Evolutionary conservation across 2,888 invertebrate species (phyloP).

Genomic region (Ptychoptera contaminata): DNA sequence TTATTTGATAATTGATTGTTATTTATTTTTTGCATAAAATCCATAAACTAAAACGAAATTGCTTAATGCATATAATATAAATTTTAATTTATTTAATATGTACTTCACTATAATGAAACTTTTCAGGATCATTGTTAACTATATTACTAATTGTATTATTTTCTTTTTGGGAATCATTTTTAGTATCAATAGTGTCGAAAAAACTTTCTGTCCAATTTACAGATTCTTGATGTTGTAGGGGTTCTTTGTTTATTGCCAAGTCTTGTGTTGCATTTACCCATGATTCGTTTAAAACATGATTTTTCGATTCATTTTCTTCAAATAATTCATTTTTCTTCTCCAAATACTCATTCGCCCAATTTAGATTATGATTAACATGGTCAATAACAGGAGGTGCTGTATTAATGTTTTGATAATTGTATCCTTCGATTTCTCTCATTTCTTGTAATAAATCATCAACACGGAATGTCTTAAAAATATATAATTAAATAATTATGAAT

Average conservation of each 20-base stretch:
- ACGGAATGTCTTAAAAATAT: constrained; percentile 53
- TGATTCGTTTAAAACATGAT: constrained; percentile 17
- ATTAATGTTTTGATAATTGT: constrained; percentile 14
- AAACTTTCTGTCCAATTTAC: background rate
- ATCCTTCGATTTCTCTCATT: constrained; percentile 52
- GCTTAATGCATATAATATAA: too few relatives aligned
- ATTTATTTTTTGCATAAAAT: constrained; percentile 23
- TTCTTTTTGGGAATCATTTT: background rate
- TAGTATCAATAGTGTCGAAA: background rate
- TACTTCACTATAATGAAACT: background rate
- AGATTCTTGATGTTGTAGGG: constrained; percentile 15
- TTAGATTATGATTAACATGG: constrained; percentile 15
- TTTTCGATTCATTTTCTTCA: constrained; percentile 16
- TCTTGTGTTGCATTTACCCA: too few relatives aligned
- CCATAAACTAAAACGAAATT: constrained; percentile 16
- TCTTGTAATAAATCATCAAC: constrained; percentile 77
- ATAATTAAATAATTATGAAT: background rate
- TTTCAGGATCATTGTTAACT: background rate
- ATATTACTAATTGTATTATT: background rate
- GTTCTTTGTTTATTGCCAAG: constrained; percentile 16
- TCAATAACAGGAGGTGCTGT: constrained; percentile 20
- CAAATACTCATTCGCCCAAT: constrained; percentile 48
- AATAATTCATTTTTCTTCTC: constrained; percentile 25
- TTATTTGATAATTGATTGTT: too few relatives aligned
- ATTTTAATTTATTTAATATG: too few relatives aligned